Evolutionary conservation across 2,888 invertebrate species (phyloP).

Genomic region (Julus scandinavius): DNA sequence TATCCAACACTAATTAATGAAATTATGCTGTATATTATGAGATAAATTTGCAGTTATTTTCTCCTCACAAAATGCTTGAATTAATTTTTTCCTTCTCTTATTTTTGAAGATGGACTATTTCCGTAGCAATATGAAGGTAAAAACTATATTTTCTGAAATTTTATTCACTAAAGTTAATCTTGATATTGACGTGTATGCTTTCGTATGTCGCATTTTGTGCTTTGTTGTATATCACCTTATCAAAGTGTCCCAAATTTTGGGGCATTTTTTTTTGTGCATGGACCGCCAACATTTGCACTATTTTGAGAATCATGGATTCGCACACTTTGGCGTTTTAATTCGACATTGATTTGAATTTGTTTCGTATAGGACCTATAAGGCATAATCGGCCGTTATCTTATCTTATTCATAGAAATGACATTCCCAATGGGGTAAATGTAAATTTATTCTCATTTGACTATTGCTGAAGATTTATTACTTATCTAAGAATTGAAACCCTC

Average conservation of each 20-base stretch:
- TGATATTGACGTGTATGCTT: constrained; percentile 20
- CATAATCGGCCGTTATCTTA: too few species aligned
- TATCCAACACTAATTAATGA: not conserved
- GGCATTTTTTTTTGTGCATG: not conserved
- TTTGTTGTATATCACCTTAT: not conserved
- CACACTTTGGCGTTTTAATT: too few species aligned
- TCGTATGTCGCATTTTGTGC: constrained; percentile 12
- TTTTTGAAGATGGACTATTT: constrained; percentile 46
- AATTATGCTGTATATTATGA: not conserved
- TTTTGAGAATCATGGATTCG: not conserved
- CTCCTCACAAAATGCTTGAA: constrained; percentile 38
- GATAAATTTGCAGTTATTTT: constrained; percentile 16
- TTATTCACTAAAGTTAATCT: constrained; percentile 23
- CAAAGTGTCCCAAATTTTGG: not conserved
- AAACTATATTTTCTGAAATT: constrained; percentile 46
- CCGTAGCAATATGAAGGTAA: constrained; percentile 46
- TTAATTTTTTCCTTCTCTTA: constrained; percentile 41
- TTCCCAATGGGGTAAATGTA: too few species aligned
- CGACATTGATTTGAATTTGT: too few species aligned
- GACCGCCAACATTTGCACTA: not conserved
- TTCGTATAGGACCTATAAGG: too few species aligned
- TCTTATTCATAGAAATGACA: too few species aligned
- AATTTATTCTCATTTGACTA: too few species aligned
- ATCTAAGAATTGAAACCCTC: too few species aligned
- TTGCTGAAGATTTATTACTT: too few species aligned